A percentile compares a stretch with the other conserved stretches of the same genome.
Evolutionary conservation across 2,113 vertebrate genomes (phyloP).

Genomic region (Pseudopodoces humilis): DNA sequence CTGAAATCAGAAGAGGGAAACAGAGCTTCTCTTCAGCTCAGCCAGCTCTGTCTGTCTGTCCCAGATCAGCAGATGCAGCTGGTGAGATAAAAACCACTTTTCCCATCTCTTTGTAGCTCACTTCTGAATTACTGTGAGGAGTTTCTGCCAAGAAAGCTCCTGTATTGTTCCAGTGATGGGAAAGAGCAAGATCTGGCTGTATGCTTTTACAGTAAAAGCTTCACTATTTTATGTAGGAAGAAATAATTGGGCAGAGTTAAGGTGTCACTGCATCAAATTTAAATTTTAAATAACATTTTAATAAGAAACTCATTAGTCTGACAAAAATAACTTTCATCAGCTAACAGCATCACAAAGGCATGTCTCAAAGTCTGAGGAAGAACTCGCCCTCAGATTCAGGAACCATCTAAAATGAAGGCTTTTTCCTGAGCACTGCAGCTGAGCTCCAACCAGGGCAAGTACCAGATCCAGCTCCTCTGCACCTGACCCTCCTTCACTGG

Average conservation of each 20-base stretch:
- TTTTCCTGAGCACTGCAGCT: not conserved
- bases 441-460: not conserved
- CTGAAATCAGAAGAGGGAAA: not conserved
- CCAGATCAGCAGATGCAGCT: not conserved
- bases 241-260: not conserved
- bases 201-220: not conserved
- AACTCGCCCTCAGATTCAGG: not conserved
- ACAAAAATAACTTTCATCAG: constrained; percentile 2
- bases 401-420: not conserved
- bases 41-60: not conserved
- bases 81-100: not conserved
- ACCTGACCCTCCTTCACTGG: not conserved
- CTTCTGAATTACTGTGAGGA: not conserved
- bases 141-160: not conserved
- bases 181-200: not conserved
- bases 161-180: not conserved
- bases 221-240: not conserved
- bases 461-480: not conserved
- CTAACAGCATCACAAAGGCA: constrained; percentile 15
- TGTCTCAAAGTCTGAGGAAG: not conserved
- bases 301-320: not conserved
- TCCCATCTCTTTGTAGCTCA: not conserved
- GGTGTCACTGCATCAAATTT: not conserved
- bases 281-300: constrained; percentile 58
- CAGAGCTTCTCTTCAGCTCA: not conserved